Conservation (phyloP, 2,113 vertebrate species). For the Perca schrenkii region DNA sequence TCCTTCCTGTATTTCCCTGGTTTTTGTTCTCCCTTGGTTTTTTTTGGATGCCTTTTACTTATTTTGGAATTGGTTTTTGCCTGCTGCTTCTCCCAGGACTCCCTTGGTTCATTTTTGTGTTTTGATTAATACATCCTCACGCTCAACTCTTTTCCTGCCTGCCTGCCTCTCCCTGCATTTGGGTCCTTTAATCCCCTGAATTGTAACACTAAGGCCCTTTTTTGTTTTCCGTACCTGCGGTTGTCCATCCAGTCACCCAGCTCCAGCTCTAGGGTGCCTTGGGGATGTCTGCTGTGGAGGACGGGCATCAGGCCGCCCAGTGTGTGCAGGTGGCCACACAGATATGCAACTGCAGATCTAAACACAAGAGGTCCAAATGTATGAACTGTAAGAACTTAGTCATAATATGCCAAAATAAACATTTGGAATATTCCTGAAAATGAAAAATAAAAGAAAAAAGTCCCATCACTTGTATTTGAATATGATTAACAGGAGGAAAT, state of each 20-base stretch:
- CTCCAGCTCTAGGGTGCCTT: conserved; percentile 95
- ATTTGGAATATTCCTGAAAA: not conserved
- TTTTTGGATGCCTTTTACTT: no score
- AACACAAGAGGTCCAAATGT: not conserved
- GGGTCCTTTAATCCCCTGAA: no score
- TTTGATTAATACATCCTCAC: no score
- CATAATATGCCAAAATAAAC: not conserved
- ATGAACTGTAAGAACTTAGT: no score
- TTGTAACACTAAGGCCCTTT: not conserved
- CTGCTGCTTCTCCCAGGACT: no score
- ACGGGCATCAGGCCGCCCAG: conserved; percentile 93
- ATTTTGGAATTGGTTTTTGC: no score
- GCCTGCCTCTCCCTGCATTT: no score
- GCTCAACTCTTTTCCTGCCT: no score
- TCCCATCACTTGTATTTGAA: not conserved
- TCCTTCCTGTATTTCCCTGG: no score
- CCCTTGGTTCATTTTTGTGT: no score
- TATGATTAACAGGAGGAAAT: not conserved
- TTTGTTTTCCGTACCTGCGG: conserved; percentile 84
- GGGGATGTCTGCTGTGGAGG: conserved; percentile 90
- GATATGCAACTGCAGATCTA: conserved; percentile 93
- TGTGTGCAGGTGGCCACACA: conserved; percentile 97
- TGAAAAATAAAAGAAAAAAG: not conserved
- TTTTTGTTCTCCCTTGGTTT: no score
- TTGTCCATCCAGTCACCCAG: conserved; percentile 97